A percentile compares a stretch with the other conserved stretches of the same genome.
These are phyloP conservation scores for Saguinus midas DNA, from an alignment of 2,113 vertebrate genomes.

Conservation along the genomic window DNA sequence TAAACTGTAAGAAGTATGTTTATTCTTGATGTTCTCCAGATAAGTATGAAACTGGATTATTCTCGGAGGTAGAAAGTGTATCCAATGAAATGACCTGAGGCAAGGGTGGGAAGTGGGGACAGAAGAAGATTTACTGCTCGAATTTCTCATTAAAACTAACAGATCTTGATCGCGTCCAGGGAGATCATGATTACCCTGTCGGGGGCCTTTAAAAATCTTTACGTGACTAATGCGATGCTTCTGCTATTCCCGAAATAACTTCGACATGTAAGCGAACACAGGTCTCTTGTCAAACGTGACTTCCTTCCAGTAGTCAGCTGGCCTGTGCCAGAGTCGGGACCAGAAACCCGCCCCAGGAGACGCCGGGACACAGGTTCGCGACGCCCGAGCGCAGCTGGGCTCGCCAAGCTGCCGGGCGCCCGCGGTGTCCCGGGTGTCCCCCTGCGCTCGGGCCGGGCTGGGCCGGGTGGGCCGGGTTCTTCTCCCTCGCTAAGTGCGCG, in stretches of 20 bases:
- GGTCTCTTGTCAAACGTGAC: not conserved
- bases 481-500: slow-evolving; percentile 47
- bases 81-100: not conserved
- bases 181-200: not conserved
- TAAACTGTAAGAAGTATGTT: slow-evolving; percentile 11
- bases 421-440: not conserved
- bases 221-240: not conserved
- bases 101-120: too few relatives aligned
- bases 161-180: not conserved
- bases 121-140: not conserved
- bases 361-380: not conserved
- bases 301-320: not conserved
- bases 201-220: not conserved
- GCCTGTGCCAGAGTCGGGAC: not conserved
- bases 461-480: not conserved
- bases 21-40: not conserved
- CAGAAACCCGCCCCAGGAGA: not conserved
- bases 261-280: not conserved
- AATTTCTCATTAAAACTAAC: not conserved
- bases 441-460: not conserved
- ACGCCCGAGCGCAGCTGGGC: not conserved
- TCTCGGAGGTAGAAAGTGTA: not conserved
- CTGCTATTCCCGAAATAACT: not conserved
- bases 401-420: not conserved
- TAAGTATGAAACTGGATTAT: not conserved